Evolutionary conservation across 2,888 invertebrate species (phyloP).

Genomic region (Rhagium mordax): DNA sequence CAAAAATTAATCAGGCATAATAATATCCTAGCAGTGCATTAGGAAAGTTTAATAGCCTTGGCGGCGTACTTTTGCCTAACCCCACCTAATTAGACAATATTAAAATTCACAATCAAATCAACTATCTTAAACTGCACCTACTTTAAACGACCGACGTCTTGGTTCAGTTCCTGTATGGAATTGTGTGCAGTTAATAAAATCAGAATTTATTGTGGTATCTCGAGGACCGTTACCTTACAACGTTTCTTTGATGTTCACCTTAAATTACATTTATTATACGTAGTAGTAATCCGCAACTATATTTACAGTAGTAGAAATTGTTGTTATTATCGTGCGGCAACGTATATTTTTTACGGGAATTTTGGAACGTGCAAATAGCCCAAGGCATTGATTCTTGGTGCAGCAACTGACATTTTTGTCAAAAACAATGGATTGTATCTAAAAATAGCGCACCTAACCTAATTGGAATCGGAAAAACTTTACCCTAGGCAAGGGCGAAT

Average conservation of each 20-base stretch:
- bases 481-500: background rate
- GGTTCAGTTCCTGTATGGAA: slow-evolving; percentile 20
- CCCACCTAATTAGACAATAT: slow-evolving; percentile 11
- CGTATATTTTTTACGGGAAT: background rate
- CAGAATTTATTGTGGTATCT: slow-evolving; percentile 15
- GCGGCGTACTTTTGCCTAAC: slow-evolving; percentile 3
- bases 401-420: too few species aligned
- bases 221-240: background rate
- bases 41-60: slow-evolving; percentile 15
- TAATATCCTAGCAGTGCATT: background rate
- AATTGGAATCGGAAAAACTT: background rate
- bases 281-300: background rate
- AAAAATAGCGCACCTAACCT: background rate
- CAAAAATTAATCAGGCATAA: background rate
- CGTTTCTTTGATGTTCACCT: background rate
- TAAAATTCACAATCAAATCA: slow-evolving; percentile 2
- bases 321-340: background rate
- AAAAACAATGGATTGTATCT: background rate
- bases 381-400: too few species aligned
- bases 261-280: background rate
- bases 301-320: background rate
- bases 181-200: slow-evolving; percentile 11
- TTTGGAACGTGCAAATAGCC: too few species aligned
- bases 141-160: background rate
- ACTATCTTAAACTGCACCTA: slow-evolving; percentile 4